Conservation (phyloP, 2,113 vertebrate species). For the Saccopteryx bilineata region DNA sequence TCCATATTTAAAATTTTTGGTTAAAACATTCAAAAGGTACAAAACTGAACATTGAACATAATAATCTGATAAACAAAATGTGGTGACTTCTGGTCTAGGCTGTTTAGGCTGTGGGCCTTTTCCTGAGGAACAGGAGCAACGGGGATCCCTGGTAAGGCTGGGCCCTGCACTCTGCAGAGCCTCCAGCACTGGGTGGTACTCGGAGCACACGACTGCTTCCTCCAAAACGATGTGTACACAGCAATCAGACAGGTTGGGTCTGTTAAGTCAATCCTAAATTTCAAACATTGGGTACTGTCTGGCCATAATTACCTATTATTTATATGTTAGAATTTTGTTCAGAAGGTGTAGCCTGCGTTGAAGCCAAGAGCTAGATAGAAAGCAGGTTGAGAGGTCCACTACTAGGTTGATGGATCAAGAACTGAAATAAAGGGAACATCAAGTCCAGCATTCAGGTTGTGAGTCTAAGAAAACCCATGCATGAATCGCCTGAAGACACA, state of each 20-base stretch:
- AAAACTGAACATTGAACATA: background rate
- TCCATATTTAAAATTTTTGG: background rate
- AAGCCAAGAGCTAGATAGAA: background rate
- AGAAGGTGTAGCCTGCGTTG: background rate
- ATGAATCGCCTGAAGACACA: rapidly evolving
- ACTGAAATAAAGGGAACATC: background rate
- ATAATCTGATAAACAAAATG: background rate
- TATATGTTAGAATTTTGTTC: background rate
- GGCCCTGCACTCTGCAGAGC: background rate
- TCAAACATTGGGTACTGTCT: background rate
- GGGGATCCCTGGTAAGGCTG: rapidly evolving
- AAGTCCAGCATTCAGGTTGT: rapidly evolving
- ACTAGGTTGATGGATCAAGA: background rate
- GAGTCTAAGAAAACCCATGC: background rate
- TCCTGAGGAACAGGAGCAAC: background rate
- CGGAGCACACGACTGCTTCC: background rate
- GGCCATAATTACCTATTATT: no score
- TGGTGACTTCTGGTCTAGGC: background rate
- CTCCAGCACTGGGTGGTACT: rapidly evolving
- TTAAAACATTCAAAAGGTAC: background rate
- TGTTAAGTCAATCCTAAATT: background rate
- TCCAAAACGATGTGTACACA: background rate
- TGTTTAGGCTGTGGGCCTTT: rapidly evolving
- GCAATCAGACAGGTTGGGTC: background rate
- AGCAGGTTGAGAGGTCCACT: background rate